Conservation (phyloP, 2,888 invertebrate genomes). For the Globia sparganii region DNA sequence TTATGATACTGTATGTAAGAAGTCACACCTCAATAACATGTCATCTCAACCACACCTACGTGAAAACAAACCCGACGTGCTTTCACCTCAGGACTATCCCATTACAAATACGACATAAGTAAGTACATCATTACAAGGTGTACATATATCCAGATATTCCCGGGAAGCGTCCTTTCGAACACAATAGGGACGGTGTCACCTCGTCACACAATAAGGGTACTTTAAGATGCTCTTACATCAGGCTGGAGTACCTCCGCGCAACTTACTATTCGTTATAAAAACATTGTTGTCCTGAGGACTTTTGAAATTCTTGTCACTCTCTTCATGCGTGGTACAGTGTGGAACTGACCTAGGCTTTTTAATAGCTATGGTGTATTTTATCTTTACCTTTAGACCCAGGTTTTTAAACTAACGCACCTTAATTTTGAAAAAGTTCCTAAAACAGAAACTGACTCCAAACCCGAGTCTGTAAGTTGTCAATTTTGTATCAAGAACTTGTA, state of each 20-base stretch:
- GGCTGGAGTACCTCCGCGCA: conserved; percentile 67
- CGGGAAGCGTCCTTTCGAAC: conserved; percentile 68
- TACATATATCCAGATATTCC: conserved; percentile 56
- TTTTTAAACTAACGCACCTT: not conserved
- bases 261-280: conserved; percentile 73
- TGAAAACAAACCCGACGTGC: conserved; percentile 28
- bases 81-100: conserved; percentile 49
- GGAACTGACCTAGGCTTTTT: conserved; percentile 26
- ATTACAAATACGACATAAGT: conserved; percentile 51
- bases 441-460: no score
- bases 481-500: not conserved
- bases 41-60: not conserved
- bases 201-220: conserved; percentile 71
- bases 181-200: conserved; percentile 78
- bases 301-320: conserved; percentile 53
- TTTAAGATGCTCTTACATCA: conserved; percentile 71
- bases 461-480: not conserved
- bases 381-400: not conserved
- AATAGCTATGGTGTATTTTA: not conserved
- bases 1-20: not conserved
- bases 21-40: not conserved
- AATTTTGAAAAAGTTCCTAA: not conserved
- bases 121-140: conserved; percentile 46
- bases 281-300: conserved; percentile 72
- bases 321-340: conserved; percentile 33